These are phyloP conservation scores for Columba guinea DNA, from an alignment of 2,797 vertebrate species.

Conservation along the genomic window DNA sequence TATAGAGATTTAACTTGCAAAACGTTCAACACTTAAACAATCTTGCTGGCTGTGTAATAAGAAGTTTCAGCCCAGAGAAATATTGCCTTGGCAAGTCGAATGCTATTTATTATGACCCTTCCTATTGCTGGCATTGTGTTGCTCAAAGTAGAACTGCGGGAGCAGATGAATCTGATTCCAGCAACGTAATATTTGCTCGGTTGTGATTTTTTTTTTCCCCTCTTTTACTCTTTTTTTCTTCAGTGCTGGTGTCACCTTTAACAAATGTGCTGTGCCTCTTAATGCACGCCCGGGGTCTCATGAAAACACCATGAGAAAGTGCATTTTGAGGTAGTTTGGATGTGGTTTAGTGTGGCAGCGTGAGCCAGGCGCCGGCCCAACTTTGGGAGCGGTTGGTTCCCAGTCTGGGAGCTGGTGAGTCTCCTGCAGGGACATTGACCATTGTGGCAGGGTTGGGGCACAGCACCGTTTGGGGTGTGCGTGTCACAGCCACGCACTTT, in stretches of 20 bases:
- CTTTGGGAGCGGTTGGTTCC: fast-evolving
- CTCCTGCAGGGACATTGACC: background rate
- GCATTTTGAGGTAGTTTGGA: background rate
- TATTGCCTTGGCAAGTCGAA: background rate
- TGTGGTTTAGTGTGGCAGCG: background rate
- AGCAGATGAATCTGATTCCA: background rate
- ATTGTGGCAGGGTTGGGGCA: background rate
- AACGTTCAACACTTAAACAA: background rate
- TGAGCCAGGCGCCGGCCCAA: background rate
- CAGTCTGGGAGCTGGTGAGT: fast-evolving
- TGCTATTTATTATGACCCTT: background rate
- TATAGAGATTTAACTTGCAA: slow-evolving; percentile 10
- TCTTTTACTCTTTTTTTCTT: background rate
- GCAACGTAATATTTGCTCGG: background rate
- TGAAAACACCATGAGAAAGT: background rate
- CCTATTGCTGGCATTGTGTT: background rate
- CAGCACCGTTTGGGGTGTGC: background rate
- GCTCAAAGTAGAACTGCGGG: background rate
- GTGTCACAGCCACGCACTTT: background rate
- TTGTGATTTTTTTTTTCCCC: background rate
- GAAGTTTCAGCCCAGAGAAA: background rate
- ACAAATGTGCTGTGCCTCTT: background rate
- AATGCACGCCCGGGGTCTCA: background rate
- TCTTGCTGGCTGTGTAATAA: background rate
- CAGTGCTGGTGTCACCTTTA: background rate